These are phyloP conservation scores for Sapajus apella DNA, from an alignment of 2,113 vertebrate genomes.

Conservation along the genomic window DNA sequence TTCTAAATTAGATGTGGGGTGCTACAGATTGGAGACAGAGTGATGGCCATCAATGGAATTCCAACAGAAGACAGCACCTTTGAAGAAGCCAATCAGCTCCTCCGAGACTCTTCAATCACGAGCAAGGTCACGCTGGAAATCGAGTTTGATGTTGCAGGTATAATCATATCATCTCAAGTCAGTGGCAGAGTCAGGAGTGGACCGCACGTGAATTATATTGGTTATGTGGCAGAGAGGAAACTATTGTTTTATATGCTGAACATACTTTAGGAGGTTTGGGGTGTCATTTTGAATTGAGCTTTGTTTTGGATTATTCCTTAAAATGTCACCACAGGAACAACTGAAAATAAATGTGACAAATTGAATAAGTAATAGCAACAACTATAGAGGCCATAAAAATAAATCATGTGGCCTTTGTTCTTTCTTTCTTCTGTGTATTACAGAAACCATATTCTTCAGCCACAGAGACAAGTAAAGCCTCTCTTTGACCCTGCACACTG, in stretches of 20 bases:
- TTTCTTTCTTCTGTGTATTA: background rate
- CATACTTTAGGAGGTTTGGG: slow-evolving; percentile 24
- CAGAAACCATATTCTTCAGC: slow-evolving; percentile 33
- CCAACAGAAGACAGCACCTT: slow-evolving; percentile 97
- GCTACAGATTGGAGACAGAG: slow-evolving; percentile 97
- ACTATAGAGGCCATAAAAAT: slow-evolving; percentile 1
- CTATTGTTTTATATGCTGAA: slow-evolving; percentile 49
- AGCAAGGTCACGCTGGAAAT: slow-evolving; percentile 98
- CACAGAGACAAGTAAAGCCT: background rate
- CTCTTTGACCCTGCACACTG: background rate
- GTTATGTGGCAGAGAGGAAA: background rate
- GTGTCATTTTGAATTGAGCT: slow-evolving; percentile 52
- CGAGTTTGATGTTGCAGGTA: slow-evolving; percentile 99
- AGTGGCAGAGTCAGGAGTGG: slow-evolving; percentile 43
- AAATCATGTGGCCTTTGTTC: slow-evolving; percentile 10
- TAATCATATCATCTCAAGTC: slow-evolving; percentile 46
- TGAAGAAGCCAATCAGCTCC: slow-evolving; percentile 98
- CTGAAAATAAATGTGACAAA: slow-evolving; percentile 65
- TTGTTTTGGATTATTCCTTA: slow-evolving; percentile 50
- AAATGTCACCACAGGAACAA: slow-evolving; percentile 53
- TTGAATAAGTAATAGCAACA: slow-evolving; percentile 6
- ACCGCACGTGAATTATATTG: background rate
- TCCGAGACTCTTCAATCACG: slow-evolving; percentile 95
- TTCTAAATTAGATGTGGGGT: slow-evolving; percentile 91
- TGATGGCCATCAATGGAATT: slow-evolving; percentile 96